Conservation (phyloP, 2,113 vertebrate genomes). For the Aleadryas rufinucha region DNA sequence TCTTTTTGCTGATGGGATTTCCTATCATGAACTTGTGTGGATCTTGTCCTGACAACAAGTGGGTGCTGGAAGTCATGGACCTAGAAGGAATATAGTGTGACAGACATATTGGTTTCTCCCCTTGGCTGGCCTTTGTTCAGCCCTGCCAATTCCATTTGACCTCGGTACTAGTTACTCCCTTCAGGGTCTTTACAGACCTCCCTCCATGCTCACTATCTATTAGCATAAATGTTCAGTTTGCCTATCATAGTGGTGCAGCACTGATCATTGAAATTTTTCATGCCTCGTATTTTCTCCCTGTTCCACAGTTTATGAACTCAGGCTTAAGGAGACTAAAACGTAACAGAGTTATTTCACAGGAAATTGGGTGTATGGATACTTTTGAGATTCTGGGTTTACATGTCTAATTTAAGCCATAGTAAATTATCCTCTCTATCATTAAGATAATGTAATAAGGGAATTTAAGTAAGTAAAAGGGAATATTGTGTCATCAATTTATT, state of each 20-base stretch:
- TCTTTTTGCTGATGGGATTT: background rate
- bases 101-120: background rate
- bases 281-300: background rate
- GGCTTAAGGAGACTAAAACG: background rate
- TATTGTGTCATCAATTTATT: background rate
- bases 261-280: background rate
- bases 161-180: rapidly evolving
- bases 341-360: background rate
- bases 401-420: background rate
- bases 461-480: background rate
- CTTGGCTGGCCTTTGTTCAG: background rate
- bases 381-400: background rate
- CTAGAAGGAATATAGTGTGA: background rate
- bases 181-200: background rate
- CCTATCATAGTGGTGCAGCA: background rate
- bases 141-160: background rate
- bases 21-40: background rate
- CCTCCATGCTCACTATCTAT: background rate
- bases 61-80: background rate
- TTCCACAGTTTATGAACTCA: background rate
- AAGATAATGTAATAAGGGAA: no score
- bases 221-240: background rate
- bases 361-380: background rate
- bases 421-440: background rate
- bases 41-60: background rate